phyloP scores from a whole-genome alignment of 2,113 vertebrate genomes.

The Sitta europaea region DNA sequence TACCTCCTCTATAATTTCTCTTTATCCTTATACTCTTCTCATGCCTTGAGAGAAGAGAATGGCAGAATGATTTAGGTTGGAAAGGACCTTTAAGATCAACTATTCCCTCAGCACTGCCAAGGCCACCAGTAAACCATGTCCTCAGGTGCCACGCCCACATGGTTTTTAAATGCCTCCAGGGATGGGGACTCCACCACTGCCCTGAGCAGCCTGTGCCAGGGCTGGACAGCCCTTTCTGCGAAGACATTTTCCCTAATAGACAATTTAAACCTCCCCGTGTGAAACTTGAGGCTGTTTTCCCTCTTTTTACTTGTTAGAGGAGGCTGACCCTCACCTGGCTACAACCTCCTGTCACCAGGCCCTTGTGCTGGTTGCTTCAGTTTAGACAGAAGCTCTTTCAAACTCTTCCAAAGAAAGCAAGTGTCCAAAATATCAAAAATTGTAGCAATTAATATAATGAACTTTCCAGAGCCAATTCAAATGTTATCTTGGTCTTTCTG shows the following conservation, averaged over 20 bases:
- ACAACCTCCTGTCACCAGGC: neutral
- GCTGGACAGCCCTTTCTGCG: neutral
- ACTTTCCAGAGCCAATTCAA: neutral
- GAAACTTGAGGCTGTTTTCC: neutral
- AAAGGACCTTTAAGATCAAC: neutral
- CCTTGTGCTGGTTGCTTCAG: neutral
- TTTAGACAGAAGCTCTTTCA: neutral
- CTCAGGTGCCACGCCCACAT: neutral
- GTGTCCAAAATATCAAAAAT: neutral
- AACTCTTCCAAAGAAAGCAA: neutral
- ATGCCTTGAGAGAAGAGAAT: neutral
- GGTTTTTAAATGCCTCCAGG: neutral
- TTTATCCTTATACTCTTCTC: neutral
- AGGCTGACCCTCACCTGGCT: neutral
- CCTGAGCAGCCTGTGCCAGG: neutral
- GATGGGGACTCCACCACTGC: neutral
- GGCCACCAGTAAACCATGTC: neutral
- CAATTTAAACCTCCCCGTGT: neutral
- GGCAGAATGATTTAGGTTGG: neutral
- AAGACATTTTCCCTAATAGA: neutral
- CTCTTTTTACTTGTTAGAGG: neutral
- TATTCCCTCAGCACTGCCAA: neutral
- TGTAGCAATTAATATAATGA: neutral
- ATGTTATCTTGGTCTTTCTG: neutral
- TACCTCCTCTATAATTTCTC: neutral